These are phyloP conservation scores for Dasysyrphus tricinctus DNA, from an alignment of 2,888 invertebrate species.

Conservation along the genomic window DNA sequence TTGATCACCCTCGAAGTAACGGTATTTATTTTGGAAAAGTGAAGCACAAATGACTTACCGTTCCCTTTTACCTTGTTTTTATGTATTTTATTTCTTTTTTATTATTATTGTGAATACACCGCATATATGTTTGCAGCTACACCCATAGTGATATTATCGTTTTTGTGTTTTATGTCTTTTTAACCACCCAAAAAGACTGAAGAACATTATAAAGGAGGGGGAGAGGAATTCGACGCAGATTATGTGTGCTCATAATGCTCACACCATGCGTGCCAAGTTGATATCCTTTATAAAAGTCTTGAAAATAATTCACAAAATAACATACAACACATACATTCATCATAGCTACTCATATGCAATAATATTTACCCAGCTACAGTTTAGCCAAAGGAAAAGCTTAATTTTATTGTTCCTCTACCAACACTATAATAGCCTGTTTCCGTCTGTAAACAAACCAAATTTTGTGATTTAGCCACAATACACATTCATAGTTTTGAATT, in stretches of 20 bases:
- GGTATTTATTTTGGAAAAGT: slow-evolving; percentile 69
- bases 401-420: slow-evolving; percentile 45
- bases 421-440: slow-evolving; percentile 27
- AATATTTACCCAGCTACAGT: background rate
- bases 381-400: background rate
- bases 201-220: background rate
- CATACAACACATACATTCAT: background rate
- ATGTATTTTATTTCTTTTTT: slow-evolving; percentile 7
- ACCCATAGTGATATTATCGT: slow-evolving; percentile 5
- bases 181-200: slow-evolving; percentile 5
- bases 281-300: slow-evolving; percentile 56
- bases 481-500: slow-evolving; percentile 12
- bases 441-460: slow-evolving; percentile 13
- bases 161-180: slow-evolving; percentile 30
- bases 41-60: slow-evolving; percentile 67
- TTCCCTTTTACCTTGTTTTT: background rate
- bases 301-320: slow-evolving; percentile 13
- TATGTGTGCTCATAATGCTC: slow-evolving; percentile 13
- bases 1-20: slow-evolving; percentile 71
- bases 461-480: slow-evolving; percentile 31
- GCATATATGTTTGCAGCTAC: background rate
- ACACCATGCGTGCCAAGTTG: slow-evolving; percentile 65
- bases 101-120: slow-evolving; percentile 22
- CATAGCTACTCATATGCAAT: background rate
- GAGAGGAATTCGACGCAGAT: background rate